Evolutionary conservation across 2,797 vertebrate genomes (phyloP), one percentile per base, ranked within the genome.

Genomic region (Rhinella marina): DNA sequence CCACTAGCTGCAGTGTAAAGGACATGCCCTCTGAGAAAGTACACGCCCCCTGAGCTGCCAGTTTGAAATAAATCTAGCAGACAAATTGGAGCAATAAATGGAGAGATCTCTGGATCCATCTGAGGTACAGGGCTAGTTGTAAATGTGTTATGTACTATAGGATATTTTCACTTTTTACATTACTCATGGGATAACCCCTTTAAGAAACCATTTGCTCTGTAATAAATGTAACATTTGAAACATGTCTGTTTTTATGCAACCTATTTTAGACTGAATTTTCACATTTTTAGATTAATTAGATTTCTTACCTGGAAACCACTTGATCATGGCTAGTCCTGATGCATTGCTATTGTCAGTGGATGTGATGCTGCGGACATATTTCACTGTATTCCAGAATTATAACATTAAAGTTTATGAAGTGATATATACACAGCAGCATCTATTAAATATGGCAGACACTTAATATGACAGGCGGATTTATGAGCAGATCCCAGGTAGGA

Each of bases 391-490:
- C 54, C 16, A 19, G 54, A 59, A 57, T 57, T 79, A 29, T 29
- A 29, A 29, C 52, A 23, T 29, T 32, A 29, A 6, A 59, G 73
- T 77, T 77, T 77, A 77, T 77, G 73, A 77, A 77, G 48, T 77
- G 48, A n/a, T 77, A 52, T 29, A 57, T 79, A 17, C 27, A 79
- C 9, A 29, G 7, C 52, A 32, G 54, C 14, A 19, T 57, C 48
- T 79, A 79, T 79, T 57, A 79, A 59, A 59, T 79, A 79, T 79
- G 56, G 27, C 25, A 79, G 54, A 59, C 77, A 59, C 59, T 79
- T 79, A 29, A 79, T 79, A 79, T 59, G 77, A 79, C 54, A 79
- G 25, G 7, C 32, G 25, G 77, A 79, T 79, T 79, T 57, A 79
- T 57, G 52, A 56, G 14, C 75, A 27, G 76, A 57, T 79, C 52